Percentiles rank a stretch among this genome's conserved stretches.
Evolutionary conservation across 2,888 invertebrate genomes (phyloP).

Genomic region (Melipona bicolor): DNA sequence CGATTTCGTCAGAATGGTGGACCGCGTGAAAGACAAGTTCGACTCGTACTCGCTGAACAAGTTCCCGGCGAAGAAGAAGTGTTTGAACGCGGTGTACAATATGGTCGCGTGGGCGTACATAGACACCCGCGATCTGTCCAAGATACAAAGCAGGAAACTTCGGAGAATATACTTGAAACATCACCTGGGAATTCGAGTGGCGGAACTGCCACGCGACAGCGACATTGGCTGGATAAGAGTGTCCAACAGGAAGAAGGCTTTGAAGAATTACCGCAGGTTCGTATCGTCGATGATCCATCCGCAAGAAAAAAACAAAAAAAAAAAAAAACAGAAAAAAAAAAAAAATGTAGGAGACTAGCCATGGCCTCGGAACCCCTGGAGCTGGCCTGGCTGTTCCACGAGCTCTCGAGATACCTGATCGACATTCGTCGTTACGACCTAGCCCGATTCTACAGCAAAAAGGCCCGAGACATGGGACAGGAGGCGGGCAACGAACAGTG

Average conservation of each 20-base stretch:
- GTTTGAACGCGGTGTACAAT: constrained; percentile 82
- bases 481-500: constrained; percentile 80
- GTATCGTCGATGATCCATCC: no score
- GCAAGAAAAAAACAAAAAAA: no score
- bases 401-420: constrained; percentile 83
- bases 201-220: constrained; percentile 72
- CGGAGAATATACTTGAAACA: constrained; percentile 73
- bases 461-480: constrained; percentile 77
- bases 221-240: constrained; percentile 77
- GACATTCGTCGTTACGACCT: constrained; percentile 83
- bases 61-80: constrained; percentile 82
- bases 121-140: constrained; percentile 82
- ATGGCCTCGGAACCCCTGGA: constrained; percentile 81
- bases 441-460: constrained; percentile 80
- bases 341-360: constrained; percentile 67
- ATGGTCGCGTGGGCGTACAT: constrained; percentile 83
- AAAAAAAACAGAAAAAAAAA: no score
- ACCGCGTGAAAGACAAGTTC: constrained; percentile 83
- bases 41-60: constrained; percentile 81
- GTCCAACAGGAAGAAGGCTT: constrained; percentile 57
- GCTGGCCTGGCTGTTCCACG: constrained; percentile 85
- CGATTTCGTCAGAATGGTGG: constrained; percentile 72
- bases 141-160: constrained; percentile 41
- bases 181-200: constrained; percentile 73
- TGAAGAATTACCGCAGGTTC: constrained; percentile 68